Base-by-base conservation (phyloP, 35 echinoderm and acorn worm genomes). In the Diadema setosum region DNA sequence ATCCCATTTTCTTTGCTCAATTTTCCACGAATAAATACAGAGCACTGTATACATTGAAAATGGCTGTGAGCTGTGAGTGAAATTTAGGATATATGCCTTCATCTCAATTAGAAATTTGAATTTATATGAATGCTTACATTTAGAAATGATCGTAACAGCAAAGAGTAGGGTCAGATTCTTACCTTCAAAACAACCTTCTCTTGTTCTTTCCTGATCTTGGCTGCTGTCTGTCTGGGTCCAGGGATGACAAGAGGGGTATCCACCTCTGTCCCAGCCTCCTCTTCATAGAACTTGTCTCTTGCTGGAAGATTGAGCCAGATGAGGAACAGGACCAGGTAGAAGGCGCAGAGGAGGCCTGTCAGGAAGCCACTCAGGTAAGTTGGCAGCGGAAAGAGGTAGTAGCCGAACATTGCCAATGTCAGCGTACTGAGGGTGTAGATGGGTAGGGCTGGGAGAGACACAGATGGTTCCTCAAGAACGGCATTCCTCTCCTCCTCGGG, bases 151-250 rank as follows among this genome's bases (percentile, higher is more conserved):
- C n/a, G n/a, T n/a, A n/a, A n/a, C n/a, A n/a, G n/a, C n/a, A n/a
- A n/a, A n/a, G n/a, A n/a, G n/a, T n/a, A n/a, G n/a, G n/a, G n/a
- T n/a, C n/a, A n/a, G n/a, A n/a, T 46, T 46, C 91, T 88, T 75
- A 97, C 91, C 87, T 83, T 81, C 26, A 90, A 86, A 18, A 83
- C 56, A 42, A 90, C 65, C 20, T 86, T 69, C 45, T 93, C 88
- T 87, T 97, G 95, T 55, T 93, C 95, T 80, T 97, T 97, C 58
- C 87, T 82, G 44, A 93, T 48, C 43, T 90, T 90, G 25, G 85
- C 63, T 33, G 87, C 87, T 14, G 91, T 87, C 87, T 87, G 84
- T 11, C 70, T 26, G 7, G 40, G 82, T 46, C 95, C 91, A 11
- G 91, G 95, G 33, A 91, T 84, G 49, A 81, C 58, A 1, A 97